These are phyloP conservation scores for Erynnis tages DNA, from an alignment of 2,888 invertebrate species.

Conservation along the genomic window DNA sequence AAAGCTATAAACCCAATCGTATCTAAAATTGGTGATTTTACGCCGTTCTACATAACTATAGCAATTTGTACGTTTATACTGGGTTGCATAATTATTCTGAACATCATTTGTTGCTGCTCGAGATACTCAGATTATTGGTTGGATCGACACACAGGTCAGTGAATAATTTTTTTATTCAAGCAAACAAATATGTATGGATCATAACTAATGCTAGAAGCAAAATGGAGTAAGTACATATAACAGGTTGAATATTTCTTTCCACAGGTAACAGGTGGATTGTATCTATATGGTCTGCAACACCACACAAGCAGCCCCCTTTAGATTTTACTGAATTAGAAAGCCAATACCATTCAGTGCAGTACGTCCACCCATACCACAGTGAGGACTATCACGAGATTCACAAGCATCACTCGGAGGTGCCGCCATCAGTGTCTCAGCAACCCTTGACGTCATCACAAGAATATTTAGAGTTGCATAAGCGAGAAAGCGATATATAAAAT, in stretches of 20 bases:
- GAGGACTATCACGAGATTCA: constrained; percentile 52
- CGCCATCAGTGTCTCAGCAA: constrained; percentile 61
- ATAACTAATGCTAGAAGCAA: no score
- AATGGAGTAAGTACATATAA: no score
- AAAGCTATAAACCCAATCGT: constrained; percentile 58
- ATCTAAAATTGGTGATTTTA: constrained; percentile 85
- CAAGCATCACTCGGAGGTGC: constrained; percentile 46
- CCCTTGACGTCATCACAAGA: constrained; percentile 71
- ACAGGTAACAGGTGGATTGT: constrained; percentile 92
- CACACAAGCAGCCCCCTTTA: constrained; percentile 90
- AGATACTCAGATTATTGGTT: constrained; percentile 91
- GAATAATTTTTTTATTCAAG: not conserved
- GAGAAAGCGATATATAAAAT: constrained; percentile 91
- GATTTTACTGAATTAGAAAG: constrained; percentile 88
- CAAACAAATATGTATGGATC: no score
- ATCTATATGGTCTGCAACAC: constrained; percentile 91
- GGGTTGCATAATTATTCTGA: constrained; percentile 86
- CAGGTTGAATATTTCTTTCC: not conserved
- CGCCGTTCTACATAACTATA: constrained; percentile 92
- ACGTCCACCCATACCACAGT: constrained; percentile 51
- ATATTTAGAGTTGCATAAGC: constrained; percentile 86
- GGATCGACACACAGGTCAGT: constrained; percentile 88
- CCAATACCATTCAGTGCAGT: constrained; percentile 55
- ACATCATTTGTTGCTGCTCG: constrained; percentile 91
- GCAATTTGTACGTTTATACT: constrained; percentile 88